These are phyloP conservation scores for Phania funesta DNA, from an alignment of 2,888 invertebrate species.

Conservation along the genomic window DNA sequence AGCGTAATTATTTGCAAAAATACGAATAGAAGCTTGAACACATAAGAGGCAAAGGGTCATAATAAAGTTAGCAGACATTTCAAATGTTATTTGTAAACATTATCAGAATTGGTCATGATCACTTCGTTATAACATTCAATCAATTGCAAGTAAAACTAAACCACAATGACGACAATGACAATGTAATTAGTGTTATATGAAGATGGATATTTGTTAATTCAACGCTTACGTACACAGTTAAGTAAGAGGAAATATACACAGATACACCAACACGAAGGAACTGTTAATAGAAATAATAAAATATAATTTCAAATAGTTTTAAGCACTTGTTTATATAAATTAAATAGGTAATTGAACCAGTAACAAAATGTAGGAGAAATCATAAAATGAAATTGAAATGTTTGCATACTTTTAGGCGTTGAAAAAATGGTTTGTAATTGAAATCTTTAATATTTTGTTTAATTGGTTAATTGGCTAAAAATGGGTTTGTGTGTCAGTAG, in stretches of 20 bases:
- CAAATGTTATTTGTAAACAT: background rate
- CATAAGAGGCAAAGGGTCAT: too few species aligned
- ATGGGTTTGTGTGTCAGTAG: too few species aligned
- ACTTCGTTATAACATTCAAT: conserved; percentile 19
- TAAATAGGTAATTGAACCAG: conserved; percentile 1
- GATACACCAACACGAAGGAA: background rate
- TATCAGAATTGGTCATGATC: background rate
- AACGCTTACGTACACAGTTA: background rate
- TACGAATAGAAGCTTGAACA: too few species aligned
- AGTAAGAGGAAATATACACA: background rate
- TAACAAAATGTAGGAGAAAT: background rate
- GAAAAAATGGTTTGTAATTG: background rate
- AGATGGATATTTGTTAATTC: conserved; percentile 11
- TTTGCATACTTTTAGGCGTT: background rate
- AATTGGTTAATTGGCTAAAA: too few species aligned
- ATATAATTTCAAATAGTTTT: conserved; percentile 26
- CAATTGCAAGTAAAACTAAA: background rate
- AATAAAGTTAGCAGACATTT: background rate
- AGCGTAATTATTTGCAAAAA: too few species aligned
- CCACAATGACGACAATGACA: conserved; percentile 12
- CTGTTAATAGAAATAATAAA: conserved; percentile 15
- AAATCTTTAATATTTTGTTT: background rate
- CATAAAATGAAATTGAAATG: background rate
- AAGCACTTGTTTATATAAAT: conserved; percentile 16
- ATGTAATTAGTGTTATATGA: conserved; percentile 37